phyloP scores from a whole-genome alignment of 2,888 invertebrate species.

The Synanthedon myopaeformis region DNA sequence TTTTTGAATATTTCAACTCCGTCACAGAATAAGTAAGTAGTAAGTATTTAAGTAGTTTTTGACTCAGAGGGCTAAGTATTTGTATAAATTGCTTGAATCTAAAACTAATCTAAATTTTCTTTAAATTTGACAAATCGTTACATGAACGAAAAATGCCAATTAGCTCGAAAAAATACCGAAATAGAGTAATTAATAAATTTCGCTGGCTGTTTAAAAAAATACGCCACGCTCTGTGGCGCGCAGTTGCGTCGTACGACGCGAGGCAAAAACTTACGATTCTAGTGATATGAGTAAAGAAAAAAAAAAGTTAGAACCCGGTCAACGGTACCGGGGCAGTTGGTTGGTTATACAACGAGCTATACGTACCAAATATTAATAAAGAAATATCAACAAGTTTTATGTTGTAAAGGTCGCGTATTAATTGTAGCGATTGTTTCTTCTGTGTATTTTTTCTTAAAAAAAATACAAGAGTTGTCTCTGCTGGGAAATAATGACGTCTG shows the following conservation, averaged over 20 bases:
- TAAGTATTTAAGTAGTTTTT: too few relatives aligned
- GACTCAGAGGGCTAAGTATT: too few relatives aligned
- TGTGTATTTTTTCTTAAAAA: too few relatives aligned
- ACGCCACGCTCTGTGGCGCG: constrained; percentile 16
- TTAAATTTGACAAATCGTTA: not conserved
- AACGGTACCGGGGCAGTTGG: constrained; percentile 11
- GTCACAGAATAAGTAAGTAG: too few relatives aligned
- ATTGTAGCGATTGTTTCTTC: not conserved
- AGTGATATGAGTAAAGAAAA: constrained; percentile 4
- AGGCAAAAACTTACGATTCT: constrained; percentile 19
- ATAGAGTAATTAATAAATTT: constrained; percentile 2
- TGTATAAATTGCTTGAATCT: too few relatives aligned
- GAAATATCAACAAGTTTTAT: constrained; percentile 1
- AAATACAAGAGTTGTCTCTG: too few relatives aligned
- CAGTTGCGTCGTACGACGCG: constrained; percentile 8
- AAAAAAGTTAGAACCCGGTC: constrained; percentile 7
- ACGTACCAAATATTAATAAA: constrained; percentile 14
- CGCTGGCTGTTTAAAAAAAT: constrained; percentile 13
- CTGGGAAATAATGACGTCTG: too few relatives aligned
- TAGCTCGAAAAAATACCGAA: constrained; percentile 1
- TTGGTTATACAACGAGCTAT: constrained; percentile 16
- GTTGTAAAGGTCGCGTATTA: constrained; percentile 11
- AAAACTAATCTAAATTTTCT: too few relatives aligned
- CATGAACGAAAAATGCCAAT: not conserved
- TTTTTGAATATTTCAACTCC: too few relatives aligned